A percentile compares a stretch with the other conserved stretches of the same genome.
Evolutionary conservation across 2,888 invertebrate genomes (phyloP).

Genomic region (Opisthograptis luteolata): DNA sequence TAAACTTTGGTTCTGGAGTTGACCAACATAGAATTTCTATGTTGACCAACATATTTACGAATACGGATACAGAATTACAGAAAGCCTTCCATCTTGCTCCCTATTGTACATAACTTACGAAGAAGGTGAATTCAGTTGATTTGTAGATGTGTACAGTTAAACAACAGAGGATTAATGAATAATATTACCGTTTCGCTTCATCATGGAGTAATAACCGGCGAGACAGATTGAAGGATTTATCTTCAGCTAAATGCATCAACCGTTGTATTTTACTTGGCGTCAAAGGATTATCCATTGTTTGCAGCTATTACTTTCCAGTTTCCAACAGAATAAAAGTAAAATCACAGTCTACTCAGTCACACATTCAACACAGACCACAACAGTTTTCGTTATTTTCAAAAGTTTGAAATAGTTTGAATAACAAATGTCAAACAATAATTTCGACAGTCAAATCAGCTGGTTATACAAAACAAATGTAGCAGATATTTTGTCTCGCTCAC

Average conservation of each 20-base stretch:
- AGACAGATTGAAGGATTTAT: slow-evolving; percentile 59
- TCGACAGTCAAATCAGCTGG: no score
- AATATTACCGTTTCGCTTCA: slow-evolving; percentile 35
- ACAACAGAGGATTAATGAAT: background rate
- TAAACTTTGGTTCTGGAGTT: no score
- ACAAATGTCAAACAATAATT: no score
- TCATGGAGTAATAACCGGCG: slow-evolving; percentile 40
- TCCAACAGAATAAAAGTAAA: background rate
- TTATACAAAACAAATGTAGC: no score
- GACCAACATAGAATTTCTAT: no score
- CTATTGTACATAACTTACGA: no score
- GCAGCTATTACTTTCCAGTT: background rate
- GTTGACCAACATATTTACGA: no score
- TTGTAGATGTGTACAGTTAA: no score
- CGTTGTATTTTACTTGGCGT: slow-evolving; percentile 74
- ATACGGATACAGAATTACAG: no score
- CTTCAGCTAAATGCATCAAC: slow-evolving; percentile 72
- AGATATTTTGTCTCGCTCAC: no score
- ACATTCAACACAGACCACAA: background rate
- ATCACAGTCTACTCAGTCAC: no score
- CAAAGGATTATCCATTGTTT: slow-evolving; percentile 66
- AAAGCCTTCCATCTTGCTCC: no score
- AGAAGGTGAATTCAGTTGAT: background rate
- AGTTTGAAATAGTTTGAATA: slow-evolving; percentile 27
- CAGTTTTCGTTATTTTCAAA: slow-evolving; percentile 42